These are phyloP conservation scores for Drymonia ruficornis DNA, from an alignment of 2,888 invertebrate genomes.

Conservation along the genomic window DNA sequence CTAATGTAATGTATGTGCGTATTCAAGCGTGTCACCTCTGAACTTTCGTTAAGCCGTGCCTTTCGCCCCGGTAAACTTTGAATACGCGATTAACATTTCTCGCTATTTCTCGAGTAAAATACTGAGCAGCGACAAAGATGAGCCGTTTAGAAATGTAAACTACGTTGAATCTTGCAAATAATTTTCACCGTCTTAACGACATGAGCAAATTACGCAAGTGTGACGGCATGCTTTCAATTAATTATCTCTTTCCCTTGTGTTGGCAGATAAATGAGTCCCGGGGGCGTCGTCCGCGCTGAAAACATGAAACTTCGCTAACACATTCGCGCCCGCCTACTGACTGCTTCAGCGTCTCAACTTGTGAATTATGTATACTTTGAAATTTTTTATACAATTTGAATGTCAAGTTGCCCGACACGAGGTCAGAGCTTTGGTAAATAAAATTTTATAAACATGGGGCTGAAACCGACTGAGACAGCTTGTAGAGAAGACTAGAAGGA, in stretches of 20 bases:
- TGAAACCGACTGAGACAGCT: too few species aligned
- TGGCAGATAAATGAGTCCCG: constrained; percentile 71
- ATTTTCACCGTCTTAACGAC: constrained; percentile 39
- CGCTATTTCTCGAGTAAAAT: background rate
- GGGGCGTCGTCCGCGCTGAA: constrained; percentile 63
- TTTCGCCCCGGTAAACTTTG: constrained; percentile 17
- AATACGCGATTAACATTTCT: background rate
- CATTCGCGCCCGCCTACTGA: constrained; percentile 54
- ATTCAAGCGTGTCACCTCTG: constrained; percentile 27
- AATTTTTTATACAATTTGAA: constrained; percentile 60
- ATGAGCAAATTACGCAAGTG: constrained; percentile 49
- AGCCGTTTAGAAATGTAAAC: constrained; percentile 10
- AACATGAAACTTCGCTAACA: constrained; percentile 70
- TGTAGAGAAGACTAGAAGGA: too few species aligned
- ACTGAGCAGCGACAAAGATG: constrained; percentile 5
- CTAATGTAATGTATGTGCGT: constrained; percentile 46
- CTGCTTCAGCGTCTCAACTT: constrained; percentile 54
- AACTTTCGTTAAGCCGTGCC: constrained; percentile 22
- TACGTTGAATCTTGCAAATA: constrained; percentile 23
- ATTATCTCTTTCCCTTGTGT: constrained; percentile 66
- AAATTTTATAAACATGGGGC: too few species aligned
- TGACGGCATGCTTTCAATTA: constrained; percentile 75
- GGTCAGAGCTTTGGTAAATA: background rate
- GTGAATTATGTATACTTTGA: constrained; percentile 72
- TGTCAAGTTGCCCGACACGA: constrained; percentile 44